Evolutionary conservation across 2,888 invertebrate genomes (phyloP).

Genomic region (Caradrina kadenii): DNA sequence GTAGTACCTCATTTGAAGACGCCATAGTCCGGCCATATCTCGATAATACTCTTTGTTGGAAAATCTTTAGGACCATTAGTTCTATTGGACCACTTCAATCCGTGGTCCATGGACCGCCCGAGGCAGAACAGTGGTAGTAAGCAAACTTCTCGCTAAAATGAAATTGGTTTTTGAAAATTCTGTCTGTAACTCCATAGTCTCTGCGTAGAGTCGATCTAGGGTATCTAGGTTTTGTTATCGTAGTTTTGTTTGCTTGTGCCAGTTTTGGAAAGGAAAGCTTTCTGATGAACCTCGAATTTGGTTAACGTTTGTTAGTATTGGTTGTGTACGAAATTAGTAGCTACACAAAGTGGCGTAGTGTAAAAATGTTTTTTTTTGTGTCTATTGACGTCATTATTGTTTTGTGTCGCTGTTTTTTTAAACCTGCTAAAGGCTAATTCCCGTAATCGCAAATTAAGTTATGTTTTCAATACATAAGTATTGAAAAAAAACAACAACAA

Average conservation of each 20-base stretch:
- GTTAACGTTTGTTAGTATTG: conserved; percentile 12
- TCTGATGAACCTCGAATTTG: conserved; percentile 14
- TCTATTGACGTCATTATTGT: neutral
- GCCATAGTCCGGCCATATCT: conserved; percentile 59
- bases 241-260: conserved; percentile 34
- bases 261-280: conserved; percentile 28
- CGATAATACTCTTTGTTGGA: conserved; percentile 69
- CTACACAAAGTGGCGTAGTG: neutral
- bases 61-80: conserved; percentile 70
- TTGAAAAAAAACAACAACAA: no score
- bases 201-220: conserved; percentile 21
- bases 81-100: conserved; percentile 72
- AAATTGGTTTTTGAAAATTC: conserved; percentile 68
- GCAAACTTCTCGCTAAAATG: conserved; percentile 63
- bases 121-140: conserved; percentile 42
- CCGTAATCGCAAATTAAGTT: no score
- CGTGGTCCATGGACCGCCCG: conserved; percentile 45
- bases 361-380: neutral
- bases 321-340: neutral
- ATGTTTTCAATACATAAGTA: no score
- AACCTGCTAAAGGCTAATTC: neutral
- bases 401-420: no score
- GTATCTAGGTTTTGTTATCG: conserved; percentile 25
- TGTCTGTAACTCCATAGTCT: conserved; percentile 33
- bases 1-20: conserved; percentile 55